phyloP scores from a whole-genome alignment of 2,113 vertebrate genomes.

The Xyrauchen texanus region DNA sequence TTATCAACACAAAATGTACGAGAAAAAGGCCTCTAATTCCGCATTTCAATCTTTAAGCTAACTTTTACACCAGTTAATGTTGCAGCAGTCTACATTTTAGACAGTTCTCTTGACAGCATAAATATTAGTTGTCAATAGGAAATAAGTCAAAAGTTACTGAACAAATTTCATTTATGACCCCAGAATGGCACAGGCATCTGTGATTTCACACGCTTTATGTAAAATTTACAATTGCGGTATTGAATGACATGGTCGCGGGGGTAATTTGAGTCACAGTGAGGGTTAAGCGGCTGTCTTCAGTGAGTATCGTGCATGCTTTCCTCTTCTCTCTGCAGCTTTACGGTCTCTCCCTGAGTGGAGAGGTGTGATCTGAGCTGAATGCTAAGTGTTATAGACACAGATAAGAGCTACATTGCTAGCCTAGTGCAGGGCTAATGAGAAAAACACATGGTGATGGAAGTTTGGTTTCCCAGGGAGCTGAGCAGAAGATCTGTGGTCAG shows the following conservation, averaged over 20 bases:
- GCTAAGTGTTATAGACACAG: slow-evolving; percentile 71
- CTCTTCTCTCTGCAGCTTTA: slow-evolving; percentile 65
- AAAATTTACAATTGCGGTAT: slow-evolving; percentile 80
- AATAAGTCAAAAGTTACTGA: slow-evolving; percentile 52
- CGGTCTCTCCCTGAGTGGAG: slow-evolving; percentile 61
- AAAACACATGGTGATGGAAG: slow-evolving; percentile 76
- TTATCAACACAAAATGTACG: too few species aligned
- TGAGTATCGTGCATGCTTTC: slow-evolving; percentile 65
- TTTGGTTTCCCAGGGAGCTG: slow-evolving; percentile 59
- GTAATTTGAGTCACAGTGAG: slow-evolving; percentile 70
- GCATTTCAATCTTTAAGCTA: too few species aligned
- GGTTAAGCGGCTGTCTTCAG: slow-evolving; percentile 71
- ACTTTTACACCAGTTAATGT: too few species aligned
- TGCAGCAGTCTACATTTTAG: too few species aligned
- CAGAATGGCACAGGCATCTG: slow-evolving; percentile 77
- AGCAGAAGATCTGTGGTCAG: slow-evolving; percentile 18
- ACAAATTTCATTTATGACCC: slow-evolving; percentile 78
- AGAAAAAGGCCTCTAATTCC: too few species aligned
- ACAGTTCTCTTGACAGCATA: slow-evolving; percentile 16
- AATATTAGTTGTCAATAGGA: slow-evolving; percentile 5
- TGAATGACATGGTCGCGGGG: slow-evolving; percentile 71
- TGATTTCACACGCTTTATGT: slow-evolving; percentile 82
- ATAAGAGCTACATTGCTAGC: slow-evolving; percentile 61
- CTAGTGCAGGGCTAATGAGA: slow-evolving; percentile 65
- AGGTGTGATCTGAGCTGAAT: slow-evolving; percentile 74